Evolutionary conservation across 2,113 vertebrate species (phyloP), one percentile per base, ranked within the genome.

Genomic region (Cichladusa arquata): DNA sequence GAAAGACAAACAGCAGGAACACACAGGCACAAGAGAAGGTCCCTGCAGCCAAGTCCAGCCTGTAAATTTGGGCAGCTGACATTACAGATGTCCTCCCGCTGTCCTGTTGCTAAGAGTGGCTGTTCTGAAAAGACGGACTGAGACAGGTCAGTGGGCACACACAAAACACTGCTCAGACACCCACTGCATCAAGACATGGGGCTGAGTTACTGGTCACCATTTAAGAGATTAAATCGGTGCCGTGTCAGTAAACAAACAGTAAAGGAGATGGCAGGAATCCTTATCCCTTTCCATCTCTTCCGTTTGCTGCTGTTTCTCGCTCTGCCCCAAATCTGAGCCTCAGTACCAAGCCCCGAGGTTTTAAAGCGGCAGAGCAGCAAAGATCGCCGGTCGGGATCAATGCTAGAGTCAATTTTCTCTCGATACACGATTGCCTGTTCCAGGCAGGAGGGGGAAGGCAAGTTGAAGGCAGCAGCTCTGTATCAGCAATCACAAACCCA

Each of bases 41-140:
- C 60, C 31, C 57, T 47, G 74, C 74, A 78, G 86, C 88, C 88
- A 96, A 90, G 53, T 54, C 57, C 69, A 95, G 94, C 60, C 91
- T 73, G 72, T 81, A 95, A 88, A 95, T 94, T 38, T 91, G 92
- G 74, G 54, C 71, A 88, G 92, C 88, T 96, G 90, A 93, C 80
- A n/a, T 83, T 95, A 81, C 60, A 91, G 88, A 86, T 53, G 76
- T 81, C 80, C 90, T 93, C 81, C 74, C 0, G 0, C 38, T 54
- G 81, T 74, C 84, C 90, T 70, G 72, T 50, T 90, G 72, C 88
- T 94, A 81, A 81, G 85, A 66, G 60, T 90, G 76, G 40, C 82
- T 93, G 66, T 40, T 89, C 82, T 92, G 80, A 93, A 95, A 96
- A 92, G 93, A 86, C 51, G 65, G 47, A 79, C 47, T 71, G 90